Conservation (phyloP, 1,140 invertebrate genomes). For the Atopsyche davidsoni region DNA sequence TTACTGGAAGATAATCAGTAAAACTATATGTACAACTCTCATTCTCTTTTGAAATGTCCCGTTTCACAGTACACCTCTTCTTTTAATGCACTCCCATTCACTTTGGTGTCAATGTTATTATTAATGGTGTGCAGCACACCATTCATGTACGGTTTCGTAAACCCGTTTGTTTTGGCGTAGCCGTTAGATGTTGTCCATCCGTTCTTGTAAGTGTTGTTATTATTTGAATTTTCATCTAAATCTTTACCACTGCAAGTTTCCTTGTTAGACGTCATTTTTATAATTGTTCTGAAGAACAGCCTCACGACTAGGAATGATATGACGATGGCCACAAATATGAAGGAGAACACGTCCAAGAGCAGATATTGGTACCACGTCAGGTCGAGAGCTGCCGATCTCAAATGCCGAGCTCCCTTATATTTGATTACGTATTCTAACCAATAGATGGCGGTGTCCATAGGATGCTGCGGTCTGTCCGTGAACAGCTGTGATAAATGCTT, state of each 20-base stretch:
- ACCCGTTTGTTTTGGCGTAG: conserved; percentile 16
- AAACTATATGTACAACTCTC: too few relatives aligned
- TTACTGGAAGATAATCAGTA: too few relatives aligned
- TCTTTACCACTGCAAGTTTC: not conserved
- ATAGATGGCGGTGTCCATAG: conserved; percentile 45
- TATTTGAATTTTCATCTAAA: conserved; percentile 10
- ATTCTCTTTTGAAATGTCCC: conserved; percentile 14
- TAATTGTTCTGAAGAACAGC: not conserved
- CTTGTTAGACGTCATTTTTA: not conserved
- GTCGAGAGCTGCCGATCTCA: conserved; percentile 46
- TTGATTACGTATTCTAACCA: conserved; percentile 55
- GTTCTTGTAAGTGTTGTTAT: conserved; percentile 24
- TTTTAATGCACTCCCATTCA: too few relatives aligned
- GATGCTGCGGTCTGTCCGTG: conserved; percentile 41
- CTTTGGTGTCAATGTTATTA: too few relatives aligned
- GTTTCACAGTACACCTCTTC: conserved; percentile 13
- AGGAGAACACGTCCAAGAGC: conserved; percentile 48
- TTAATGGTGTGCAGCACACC: too few relatives aligned
- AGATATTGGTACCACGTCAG: conserved; percentile 54
- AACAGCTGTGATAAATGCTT: conserved; percentile 37
- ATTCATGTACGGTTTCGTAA: too few relatives aligned
- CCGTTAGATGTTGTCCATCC: conserved; percentile 11
- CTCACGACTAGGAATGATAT: conserved; percentile 1
- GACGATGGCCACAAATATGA: conserved; percentile 9
- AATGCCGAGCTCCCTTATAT: conserved; percentile 50